Evolutionary conservation across 2,888 invertebrate species (phyloP).

Genomic region (Parnassius smintheus): DNA sequence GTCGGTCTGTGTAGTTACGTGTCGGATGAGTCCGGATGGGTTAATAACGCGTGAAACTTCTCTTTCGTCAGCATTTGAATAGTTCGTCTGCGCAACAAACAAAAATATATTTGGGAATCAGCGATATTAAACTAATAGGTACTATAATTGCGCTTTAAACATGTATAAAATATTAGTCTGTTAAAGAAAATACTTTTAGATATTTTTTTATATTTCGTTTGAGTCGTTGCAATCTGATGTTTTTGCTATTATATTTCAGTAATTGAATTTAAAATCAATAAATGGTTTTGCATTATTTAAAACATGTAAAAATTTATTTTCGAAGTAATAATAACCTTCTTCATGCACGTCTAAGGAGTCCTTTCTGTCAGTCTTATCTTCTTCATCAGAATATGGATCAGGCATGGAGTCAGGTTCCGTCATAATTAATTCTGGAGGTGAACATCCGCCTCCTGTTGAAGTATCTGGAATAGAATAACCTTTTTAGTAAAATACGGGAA

Average conservation of each 20-base stretch:
- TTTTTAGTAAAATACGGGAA: no score
- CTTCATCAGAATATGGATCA: slow-evolving; percentile 71
- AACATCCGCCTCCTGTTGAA: slow-evolving; percentile 46
- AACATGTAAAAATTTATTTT: no score
- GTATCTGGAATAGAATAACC: slow-evolving; percentile 39
- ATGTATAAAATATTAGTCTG: slow-evolving; percentile 5
- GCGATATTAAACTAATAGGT: background rate
- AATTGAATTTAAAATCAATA: background rate
- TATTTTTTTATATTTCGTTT: no score
- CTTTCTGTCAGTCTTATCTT: slow-evolving; percentile 63
- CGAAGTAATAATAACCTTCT: slow-evolving; percentile 53
- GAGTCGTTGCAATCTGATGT: no score
- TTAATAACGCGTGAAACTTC: slow-evolving; percentile 49
- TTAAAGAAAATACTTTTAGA: no score
- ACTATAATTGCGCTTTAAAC: background rate
- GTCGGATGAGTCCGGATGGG: slow-evolving; percentile 55
- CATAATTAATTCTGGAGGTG: slow-evolving; percentile 70
- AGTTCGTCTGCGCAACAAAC: slow-evolving; percentile 71
- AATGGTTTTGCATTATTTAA: background rate
- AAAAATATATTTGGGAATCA: slow-evolving; percentile 27
- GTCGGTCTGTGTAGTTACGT: slow-evolving; percentile 25
- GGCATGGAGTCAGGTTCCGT: slow-evolving; percentile 65
- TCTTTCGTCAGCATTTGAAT: slow-evolving; percentile 69
- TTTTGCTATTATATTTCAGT: no score
- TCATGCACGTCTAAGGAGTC: slow-evolving; percentile 75